Conservation (phyloP, 2,797 vertebrate species). For the Ambastaia sidthimunki region DNA sequence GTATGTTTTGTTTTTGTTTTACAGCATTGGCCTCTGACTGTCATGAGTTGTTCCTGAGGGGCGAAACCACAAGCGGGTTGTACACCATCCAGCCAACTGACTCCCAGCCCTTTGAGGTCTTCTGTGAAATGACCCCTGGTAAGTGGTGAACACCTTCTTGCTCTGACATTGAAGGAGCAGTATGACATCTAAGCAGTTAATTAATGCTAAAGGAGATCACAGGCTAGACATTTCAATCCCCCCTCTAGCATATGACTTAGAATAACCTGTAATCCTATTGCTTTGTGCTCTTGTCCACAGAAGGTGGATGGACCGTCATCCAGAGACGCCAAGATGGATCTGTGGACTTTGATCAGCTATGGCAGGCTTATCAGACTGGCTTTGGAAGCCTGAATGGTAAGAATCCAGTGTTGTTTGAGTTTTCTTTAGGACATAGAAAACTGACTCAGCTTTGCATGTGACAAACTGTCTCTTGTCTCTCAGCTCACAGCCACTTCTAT, state of each 20-base stretch:
- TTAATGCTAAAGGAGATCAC: background rate
- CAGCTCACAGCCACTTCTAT: background rate
- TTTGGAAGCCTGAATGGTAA: constrained; percentile 89
- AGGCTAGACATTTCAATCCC: background rate
- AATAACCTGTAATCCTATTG: constrained; percentile 15
- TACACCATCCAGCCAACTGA: constrained; percentile 86
- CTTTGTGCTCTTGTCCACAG: constrained; percentile 66
- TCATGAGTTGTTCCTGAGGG: constrained; percentile 87
- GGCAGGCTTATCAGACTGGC: constrained; percentile 89
- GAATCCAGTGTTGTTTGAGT: constrained; percentile 55
- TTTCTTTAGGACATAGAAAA: constrained; percentile 50
- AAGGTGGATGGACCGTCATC: constrained; percentile 92
- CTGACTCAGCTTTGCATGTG: background rate
- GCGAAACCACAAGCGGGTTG: constrained; percentile 82
- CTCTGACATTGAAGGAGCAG: background rate
- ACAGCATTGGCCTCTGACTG: constrained; percentile 83
- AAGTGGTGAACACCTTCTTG: constrained; percentile 22
- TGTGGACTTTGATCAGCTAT: constrained; percentile 91
- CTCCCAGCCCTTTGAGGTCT: constrained; percentile 83
- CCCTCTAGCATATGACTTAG: background rate
- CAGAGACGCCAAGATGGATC: constrained; percentile 91
- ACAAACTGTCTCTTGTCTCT: background rate
- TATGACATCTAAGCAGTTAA: too few species aligned
- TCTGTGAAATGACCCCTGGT: constrained; percentile 90
- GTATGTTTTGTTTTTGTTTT: constrained; percentile 48